These are phyloP conservation scores for Chloroceryle amazona DNA, from an alignment of 2,797 vertebrate species.

Conservation along the genomic window DNA sequence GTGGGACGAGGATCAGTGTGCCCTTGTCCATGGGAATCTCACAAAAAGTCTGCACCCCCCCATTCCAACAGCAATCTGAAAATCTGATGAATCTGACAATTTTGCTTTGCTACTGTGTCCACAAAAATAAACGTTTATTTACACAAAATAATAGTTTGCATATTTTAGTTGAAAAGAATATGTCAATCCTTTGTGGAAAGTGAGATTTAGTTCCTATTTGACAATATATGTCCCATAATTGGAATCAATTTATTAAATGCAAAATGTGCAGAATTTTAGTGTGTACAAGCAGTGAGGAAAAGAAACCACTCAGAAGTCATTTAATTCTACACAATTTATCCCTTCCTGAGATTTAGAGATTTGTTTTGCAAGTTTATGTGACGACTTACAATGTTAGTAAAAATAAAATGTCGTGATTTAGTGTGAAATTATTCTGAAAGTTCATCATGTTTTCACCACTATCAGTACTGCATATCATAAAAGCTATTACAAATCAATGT, in stretches of 20 bases:
- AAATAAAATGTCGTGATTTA: constrained; percentile 2
- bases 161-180: neutral
- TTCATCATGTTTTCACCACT: constrained; percentile 10
- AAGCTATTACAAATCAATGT: constrained; percentile 5
- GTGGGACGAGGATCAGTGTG: rapidly evolving
- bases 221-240: neutral
- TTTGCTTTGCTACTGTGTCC: neutral
- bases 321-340: neutral
- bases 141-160: neutral
- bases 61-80: neutral
- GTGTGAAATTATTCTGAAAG: constrained; percentile 1
- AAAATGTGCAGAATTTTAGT: neutral
- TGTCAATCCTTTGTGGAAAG: neutral
- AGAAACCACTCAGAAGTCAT: neutral
- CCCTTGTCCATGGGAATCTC: neutral
- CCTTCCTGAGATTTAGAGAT: constrained; percentile 8
- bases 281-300: neutral
- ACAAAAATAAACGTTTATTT: neutral
- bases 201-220: neutral
- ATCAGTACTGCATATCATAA: neutral
- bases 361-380: neutral
- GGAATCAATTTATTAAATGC: neutral
- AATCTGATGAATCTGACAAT: neutral
- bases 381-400: neutral
- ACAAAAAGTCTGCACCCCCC: neutral